These are phyloP conservation scores for Biston betularia DNA, from an alignment of 2,888 invertebrate genomes.

Conservation along the genomic window DNA sequence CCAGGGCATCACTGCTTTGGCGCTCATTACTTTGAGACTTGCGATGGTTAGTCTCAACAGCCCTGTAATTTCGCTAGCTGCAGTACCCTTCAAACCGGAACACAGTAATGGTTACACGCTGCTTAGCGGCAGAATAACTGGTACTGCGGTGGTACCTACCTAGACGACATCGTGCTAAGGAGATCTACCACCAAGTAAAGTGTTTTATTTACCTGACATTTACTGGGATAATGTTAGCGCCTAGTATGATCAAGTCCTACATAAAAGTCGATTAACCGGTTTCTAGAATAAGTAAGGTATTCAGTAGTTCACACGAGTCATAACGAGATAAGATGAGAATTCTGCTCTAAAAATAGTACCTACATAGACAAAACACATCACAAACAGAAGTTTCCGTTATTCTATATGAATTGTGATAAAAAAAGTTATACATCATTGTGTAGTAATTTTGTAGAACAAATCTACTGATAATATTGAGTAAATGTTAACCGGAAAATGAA, in stretches of 20 bases:
- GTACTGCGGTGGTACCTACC: too few species aligned
- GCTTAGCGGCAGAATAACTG: too few species aligned
- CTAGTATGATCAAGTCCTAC: not conserved
- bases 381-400: slow-evolving; percentile 42
- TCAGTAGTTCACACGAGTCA: slow-evolving; percentile 5
- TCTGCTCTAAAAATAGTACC: slow-evolving; percentile 9
- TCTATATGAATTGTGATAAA: slow-evolving; percentile 35
- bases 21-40: too few species aligned
- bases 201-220: not conserved
- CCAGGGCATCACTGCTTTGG: too few species aligned
- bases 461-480: slow-evolving; percentile 34
- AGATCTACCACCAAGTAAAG: too few species aligned
- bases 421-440: slow-evolving; percentile 19
- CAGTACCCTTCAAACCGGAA: too few species aligned
- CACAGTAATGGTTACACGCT: too few species aligned
- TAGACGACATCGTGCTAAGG: too few species aligned
- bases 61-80: too few species aligned
- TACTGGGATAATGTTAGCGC: too few species aligned
- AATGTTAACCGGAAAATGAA: slow-evolving; percentile 30
- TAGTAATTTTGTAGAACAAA: slow-evolving; percentile 12
- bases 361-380: slow-evolving; percentile 33
- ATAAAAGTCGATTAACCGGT: not conserved
- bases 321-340: slow-evolving; percentile 22
- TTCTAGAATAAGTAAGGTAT: not conserved
- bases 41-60: too few species aligned